phyloP scores from a whole-genome alignment of 2,113 vertebrate species.

The Eretmochelys imbricata region DNA sequence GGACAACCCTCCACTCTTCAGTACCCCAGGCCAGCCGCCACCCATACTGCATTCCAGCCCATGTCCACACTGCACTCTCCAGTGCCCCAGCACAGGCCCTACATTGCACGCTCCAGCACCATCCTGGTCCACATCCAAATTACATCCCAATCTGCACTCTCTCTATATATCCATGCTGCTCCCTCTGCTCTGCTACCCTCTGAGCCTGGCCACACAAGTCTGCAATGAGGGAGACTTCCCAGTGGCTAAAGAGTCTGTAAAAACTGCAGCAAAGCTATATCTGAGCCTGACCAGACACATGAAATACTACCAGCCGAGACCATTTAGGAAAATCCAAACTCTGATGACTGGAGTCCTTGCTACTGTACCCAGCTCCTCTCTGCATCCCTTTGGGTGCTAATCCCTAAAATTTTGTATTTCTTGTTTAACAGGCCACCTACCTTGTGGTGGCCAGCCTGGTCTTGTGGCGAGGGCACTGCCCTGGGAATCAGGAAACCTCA shows the following conservation, averaged over 20 bases:
- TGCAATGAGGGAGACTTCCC: neutral
- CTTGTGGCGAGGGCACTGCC: neutral
- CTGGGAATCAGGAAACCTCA: neutral
- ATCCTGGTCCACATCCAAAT: neutral
- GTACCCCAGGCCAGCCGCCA: neutral
- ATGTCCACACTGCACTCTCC: neutral
- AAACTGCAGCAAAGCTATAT: neutral
- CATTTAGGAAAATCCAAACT: neutral
- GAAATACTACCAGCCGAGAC: neutral
- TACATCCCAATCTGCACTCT: neutral
- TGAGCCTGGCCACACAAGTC: accelerated
- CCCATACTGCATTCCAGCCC: neutral
- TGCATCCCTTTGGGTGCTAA: neutral
- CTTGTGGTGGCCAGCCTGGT: neutral
- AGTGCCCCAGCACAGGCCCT: neutral
- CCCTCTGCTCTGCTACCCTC: neutral
- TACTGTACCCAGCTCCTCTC: neutral
- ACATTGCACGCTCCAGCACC: neutral
- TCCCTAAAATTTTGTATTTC: neutral
- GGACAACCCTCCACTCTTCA: neutral
- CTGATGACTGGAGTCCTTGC: neutral
- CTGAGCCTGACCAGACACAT: neutral
- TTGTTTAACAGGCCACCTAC: neutral
- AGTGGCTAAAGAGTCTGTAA: neutral
- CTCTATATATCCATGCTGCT: neutral